phyloP scores from a whole-genome alignment of 2,888 invertebrate genomes.

The Platypus cylindrus region DNA sequence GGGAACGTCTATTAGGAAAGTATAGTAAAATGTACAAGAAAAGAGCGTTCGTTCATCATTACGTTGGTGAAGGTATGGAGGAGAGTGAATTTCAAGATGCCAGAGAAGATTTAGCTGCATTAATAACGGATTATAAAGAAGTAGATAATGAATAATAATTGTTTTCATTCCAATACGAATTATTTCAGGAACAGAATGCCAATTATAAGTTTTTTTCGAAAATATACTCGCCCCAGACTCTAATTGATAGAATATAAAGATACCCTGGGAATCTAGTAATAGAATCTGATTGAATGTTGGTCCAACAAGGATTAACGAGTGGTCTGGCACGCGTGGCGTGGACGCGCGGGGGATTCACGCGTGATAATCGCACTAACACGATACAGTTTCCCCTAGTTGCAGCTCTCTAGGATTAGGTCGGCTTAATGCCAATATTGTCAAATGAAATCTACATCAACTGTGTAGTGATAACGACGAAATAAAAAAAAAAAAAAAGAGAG shows the following conservation, averaged over 20 bases:
- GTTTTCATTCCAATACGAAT: no score
- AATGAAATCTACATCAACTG: slow-evolving; percentile 5
- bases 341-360: slow-evolving; percentile 26
- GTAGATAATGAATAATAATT: slow-evolving; percentile 37
- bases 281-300: slow-evolving; percentile 23
- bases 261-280: slow-evolving; percentile 15
- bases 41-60: slow-evolving; percentile 83
- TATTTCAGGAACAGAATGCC: no score
- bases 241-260: no score
- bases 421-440: slow-evolving; percentile 18
- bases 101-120: slow-evolving; percentile 46
- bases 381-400: slow-evolving; percentile 18
- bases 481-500: no score
- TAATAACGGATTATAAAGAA: slow-evolving; percentile 55
- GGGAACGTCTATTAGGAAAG: slow-evolving; percentile 67
- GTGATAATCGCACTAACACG: slow-evolving; percentile 33
- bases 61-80: slow-evolving; percentile 60
- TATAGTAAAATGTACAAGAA: slow-evolving; percentile 72
- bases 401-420: slow-evolving; percentile 21
- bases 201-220: no score
- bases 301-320: slow-evolving; percentile 28
- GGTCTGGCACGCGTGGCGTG: slow-evolving; percentile 20
- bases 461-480: slow-evolving; percentile 14
- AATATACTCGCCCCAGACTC: no score
- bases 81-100: slow-evolving; percentile 52